Evolutionary conservation across 1,140 invertebrate species (phyloP), one percentile per base, ranked within the genome.

Genomic region (Pseudoatta argentina): DNA sequence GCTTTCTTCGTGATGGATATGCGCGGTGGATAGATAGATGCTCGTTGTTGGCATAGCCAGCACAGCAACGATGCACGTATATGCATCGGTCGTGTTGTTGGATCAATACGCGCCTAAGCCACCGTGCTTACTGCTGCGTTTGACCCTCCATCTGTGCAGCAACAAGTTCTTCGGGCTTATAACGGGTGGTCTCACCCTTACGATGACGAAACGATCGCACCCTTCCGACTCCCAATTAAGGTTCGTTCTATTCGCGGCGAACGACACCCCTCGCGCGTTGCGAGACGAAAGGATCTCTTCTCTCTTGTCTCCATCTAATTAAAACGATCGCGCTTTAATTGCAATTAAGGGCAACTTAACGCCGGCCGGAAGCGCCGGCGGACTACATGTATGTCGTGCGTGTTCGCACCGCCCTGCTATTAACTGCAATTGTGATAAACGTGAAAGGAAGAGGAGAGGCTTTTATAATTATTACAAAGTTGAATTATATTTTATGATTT

Each of bases 31-130:
- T 48, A 18, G 78, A 71, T 71, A 34, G 51, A 69, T 53, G 34
- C 48, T 27, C 34, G 21, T 48, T 55, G 48, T 57, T 51, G n/a
- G 87, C 39, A 88, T 63, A 64, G 71, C 34, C 73, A 67, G 79
- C 72, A 77, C 66, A 86, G 87, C 83, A 73, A 81, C 77, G 87
- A 79, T 87, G 89, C 88, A 87, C 73, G 79, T 81, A 79, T 39
- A 67, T 73, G 61, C 85, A 61, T 72, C 57, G 63, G 75, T 71
- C 63, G 64, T 48, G 85, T 86, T 90, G 89, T 90, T 90, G 89
- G 89, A 90, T 90, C 89, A 90, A 90, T 90, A 90, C 86, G 66
- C 66, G 88, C 44, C 85, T 57, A 82, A 83, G 63, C 88, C 77
- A 16, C 59, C 75, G 75, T 86, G 78, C 88, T 90, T 90, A 77